Base-by-base conservation (phyloP, 2,888 invertebrate species). In the Drosophila parthenogenetica region DNA sequence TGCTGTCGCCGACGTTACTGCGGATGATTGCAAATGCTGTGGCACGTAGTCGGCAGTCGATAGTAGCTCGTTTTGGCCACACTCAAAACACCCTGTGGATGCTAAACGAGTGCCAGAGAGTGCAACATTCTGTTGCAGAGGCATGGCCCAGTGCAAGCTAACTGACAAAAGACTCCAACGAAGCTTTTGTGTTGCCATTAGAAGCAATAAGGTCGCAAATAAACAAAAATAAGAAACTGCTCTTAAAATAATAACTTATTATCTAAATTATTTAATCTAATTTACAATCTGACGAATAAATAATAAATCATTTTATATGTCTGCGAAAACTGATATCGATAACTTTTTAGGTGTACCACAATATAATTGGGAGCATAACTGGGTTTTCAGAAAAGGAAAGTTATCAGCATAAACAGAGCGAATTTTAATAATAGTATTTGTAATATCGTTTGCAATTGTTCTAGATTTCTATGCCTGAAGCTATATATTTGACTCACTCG, bases 21-120 rank as follows among this genome's bases (percentile, higher is more conserved):
- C 48, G 17, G 29, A 17, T 48, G 43, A 54, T 58, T 49, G 37
- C 54, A 54, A 58, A 58, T 58, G 58, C 48, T 48, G 19, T 39
- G 57, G 39, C 35, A 39, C 57, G 54, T 43, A 16, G 19, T 39
- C 54, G 54, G n/a, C 25, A 29, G 25, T 49, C 49, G 49, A 59
- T 46, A 40, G n/a, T 39, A 49, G 58, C 58, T 49, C 58, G 43
- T 49, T 51, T 59, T 16, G 39, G 22, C 25, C 22, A n/a, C 57
- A 57, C 1, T 32, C 35, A 22, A 16, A 14, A 37, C 35, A 22
- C 55, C 11, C 43, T 55, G 43, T 54, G 25, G 8, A 13, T 49
- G 49, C 35, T 19, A 17, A 35, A 25, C 45, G 19, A 25, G 48
- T 32, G n/a, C 42, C 10, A 43, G 42, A 10, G 29, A 43, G 40